These are phyloP conservation scores for Trididemnum clinides DNA, from an alignment of 23 tunicate genomes.

Conservation along the genomic window DNA sequence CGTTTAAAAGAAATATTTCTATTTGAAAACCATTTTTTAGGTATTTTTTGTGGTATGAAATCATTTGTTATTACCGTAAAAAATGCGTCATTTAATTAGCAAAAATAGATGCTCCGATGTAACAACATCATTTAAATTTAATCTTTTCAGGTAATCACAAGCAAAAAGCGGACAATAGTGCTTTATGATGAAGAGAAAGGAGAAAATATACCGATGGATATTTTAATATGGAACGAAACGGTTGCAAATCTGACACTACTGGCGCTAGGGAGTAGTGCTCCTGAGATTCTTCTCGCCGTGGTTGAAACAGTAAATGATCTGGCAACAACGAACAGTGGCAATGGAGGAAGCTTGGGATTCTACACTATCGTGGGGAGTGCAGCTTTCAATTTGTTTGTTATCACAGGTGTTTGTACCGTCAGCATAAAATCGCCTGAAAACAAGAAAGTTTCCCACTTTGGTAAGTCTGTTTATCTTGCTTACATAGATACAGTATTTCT, in stretches of 20 bases:
- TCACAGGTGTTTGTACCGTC: constrained; percentile 53
- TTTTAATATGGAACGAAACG: constrained; percentile 70
- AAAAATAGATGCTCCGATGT: not conserved
- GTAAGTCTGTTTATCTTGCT: too few species aligned
- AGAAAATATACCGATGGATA: constrained; percentile 17
- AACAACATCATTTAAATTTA: too few species aligned
- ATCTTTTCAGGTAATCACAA: constrained; percentile 63
- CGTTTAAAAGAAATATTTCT: too few species aligned
- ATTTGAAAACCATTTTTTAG: too few species aligned
- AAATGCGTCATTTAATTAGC: too few species aligned
- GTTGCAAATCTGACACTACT: constrained; percentile 73
- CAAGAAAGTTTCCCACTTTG: constrained; percentile 46
- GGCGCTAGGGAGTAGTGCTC: constrained; percentile 73
- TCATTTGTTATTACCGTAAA: too few species aligned
- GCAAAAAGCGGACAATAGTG: constrained; percentile 60
- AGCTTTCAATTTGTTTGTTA: constrained; percentile 61
- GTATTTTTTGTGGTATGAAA: too few species aligned
- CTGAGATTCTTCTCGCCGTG: constrained; percentile 56
- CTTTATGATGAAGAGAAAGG: constrained; percentile 48
- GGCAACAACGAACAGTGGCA: not conserved
- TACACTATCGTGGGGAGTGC: constrained; percentile 74
- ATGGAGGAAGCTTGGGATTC: constrained; percentile 56
- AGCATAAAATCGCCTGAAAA: constrained; percentile 49
- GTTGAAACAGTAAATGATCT: constrained; percentile 55
- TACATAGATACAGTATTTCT: too few species aligned